Percentiles rank a stretch among this genome's conserved stretches.
These are phyloP conservation scores for Drosophila erecta DNA, from an alignment of 1,140 invertebrate species.

Conservation along the genomic window DNA sequence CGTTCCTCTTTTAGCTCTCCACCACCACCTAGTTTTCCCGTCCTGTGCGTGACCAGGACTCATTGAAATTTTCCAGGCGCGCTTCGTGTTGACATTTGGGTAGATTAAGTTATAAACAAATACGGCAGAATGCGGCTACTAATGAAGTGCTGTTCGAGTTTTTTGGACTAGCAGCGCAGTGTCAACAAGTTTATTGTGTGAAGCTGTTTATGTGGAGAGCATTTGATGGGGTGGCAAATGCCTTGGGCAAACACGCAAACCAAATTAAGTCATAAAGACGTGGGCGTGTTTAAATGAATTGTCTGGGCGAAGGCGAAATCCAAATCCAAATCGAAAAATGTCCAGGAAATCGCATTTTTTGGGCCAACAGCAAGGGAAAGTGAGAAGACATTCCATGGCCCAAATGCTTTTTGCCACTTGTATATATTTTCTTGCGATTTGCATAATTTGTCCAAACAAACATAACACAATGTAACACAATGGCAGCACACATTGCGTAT, in stretches of 20 bases:
- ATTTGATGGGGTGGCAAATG: slow-evolving; percentile 3
- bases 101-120: slow-evolving; percentile 83
- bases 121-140: slow-evolving; percentile 71
- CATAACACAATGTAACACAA: slow-evolving; percentile 71
- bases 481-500: slow-evolving; percentile 71
- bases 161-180: slow-evolving; percentile 38
- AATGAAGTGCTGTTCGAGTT: slow-evolving; percentile 79
- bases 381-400: slow-evolving; percentile 22
- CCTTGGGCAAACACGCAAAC: slow-evolving; percentile 56
- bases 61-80: slow-evolving; percentile 59
- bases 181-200: slow-evolving; percentile 81
- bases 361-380: not conserved
- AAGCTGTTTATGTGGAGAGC: slow-evolving; percentile 68
- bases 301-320: not conserved
- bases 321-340: slow-evolving; percentile 8
- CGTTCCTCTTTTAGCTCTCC: not conserved
- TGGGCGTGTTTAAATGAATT: slow-evolving; percentile 53
- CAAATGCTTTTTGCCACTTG: slow-evolving; percentile 33
- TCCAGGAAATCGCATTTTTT: slow-evolving; percentile 25
- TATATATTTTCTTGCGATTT: slow-evolving; percentile 50
- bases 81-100: slow-evolving; percentile 65
- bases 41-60: slow-evolving; percentile 64
- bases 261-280: slow-evolving; percentile 78
- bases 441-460: slow-evolving; percentile 81
- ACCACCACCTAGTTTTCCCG: slow-evolving; percentile 1